Conservation (phyloP, 2,113 vertebrate genomes). For the Chionodraco myersi region DNA sequence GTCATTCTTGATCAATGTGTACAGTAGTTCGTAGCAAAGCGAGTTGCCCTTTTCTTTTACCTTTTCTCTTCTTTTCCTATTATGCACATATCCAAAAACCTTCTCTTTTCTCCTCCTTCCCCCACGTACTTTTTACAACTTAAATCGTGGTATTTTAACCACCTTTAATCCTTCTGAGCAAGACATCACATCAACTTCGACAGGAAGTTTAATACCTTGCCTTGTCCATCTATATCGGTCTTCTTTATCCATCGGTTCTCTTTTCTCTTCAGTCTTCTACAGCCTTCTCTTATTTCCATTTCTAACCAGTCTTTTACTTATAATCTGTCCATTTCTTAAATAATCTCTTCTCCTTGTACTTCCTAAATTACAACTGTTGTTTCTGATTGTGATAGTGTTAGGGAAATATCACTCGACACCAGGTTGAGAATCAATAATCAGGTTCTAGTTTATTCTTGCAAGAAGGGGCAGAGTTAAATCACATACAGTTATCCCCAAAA, state of each 20-base stretch:
- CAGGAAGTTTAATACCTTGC: constrained; percentile 14
- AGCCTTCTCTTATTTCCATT: constrained; percentile 55
- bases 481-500: too few species aligned
- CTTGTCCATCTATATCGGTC: constrained; percentile 34
- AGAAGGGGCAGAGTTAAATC: too few species aligned
- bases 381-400: too few species aligned
- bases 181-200: constrained; percentile 41
- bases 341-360: too few species aligned
- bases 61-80: constrained; percentile 10
- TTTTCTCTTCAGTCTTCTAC: constrained; percentile 68
- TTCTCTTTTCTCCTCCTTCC: neutral
- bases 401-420: too few species aligned
- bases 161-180: constrained; percentile 24
- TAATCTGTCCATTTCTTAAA: constrained; percentile 8
- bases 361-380: too few species aligned
- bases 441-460: too few species aligned
- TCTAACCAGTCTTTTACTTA: constrained; percentile 9
- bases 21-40: constrained; percentile 47
- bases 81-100: constrained; percentile 56
- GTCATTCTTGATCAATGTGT: too few species aligned
- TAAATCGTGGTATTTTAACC: too few species aligned
- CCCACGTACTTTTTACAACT: too few species aligned
- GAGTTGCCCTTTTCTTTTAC: constrained; percentile 27
- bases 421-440: too few species aligned
- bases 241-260: constrained; percentile 42